phyloP scores from a whole-genome alignment of 1,140 invertebrate genomes.

The Drosophila micromelanica region DNA sequence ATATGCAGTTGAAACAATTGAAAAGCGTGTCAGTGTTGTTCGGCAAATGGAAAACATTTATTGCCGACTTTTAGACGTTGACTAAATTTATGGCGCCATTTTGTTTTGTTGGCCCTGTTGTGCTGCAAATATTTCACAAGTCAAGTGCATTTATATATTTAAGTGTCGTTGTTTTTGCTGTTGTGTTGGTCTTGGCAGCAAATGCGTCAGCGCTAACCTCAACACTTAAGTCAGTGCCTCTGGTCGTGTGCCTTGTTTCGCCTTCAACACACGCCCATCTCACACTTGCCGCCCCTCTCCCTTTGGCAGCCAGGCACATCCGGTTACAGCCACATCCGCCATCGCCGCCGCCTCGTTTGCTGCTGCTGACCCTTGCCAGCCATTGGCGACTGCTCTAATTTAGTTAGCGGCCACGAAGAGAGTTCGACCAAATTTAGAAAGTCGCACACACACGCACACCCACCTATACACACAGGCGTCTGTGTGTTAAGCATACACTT shows the following conservation, averaged over 20 bases:
- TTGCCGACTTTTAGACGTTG: conserved; percentile 61
- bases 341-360: not conserved
- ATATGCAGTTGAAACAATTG: conserved; percentile 36
- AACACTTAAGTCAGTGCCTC: conserved; percentile 53
- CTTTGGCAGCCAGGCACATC: conserved; percentile 50
- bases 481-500: conserved; percentile 12
- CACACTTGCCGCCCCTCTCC: conserved; percentile 11
- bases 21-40: conserved; percentile 73
- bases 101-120: conserved; percentile 48
- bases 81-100: conserved; percentile 74
- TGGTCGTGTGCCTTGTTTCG: conserved; percentile 36
- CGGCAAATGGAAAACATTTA: conserved; percentile 71
- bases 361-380: conserved; percentile 54
- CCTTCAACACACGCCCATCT: not conserved
- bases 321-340: conserved; percentile 63
- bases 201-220: conserved; percentile 75
- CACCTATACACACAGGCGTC: not conserved
- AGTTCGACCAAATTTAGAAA: conserved; percentile 56
- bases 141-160: conserved; percentile 72
- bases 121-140: conserved; percentile 59
- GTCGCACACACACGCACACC: conserved; percentile 26
- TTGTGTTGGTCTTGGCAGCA: conserved; percentile 8
- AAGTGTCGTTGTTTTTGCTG: conserved; percentile 9
- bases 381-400: conserved; percentile 57
- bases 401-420: conserved; percentile 48